A percentile compares a stretch with the other conserved stretches of the same genome.
phyloP scores from a whole-genome alignment of 1,140 invertebrate genomes.

The Pectinophora gossypiella region DNA sequence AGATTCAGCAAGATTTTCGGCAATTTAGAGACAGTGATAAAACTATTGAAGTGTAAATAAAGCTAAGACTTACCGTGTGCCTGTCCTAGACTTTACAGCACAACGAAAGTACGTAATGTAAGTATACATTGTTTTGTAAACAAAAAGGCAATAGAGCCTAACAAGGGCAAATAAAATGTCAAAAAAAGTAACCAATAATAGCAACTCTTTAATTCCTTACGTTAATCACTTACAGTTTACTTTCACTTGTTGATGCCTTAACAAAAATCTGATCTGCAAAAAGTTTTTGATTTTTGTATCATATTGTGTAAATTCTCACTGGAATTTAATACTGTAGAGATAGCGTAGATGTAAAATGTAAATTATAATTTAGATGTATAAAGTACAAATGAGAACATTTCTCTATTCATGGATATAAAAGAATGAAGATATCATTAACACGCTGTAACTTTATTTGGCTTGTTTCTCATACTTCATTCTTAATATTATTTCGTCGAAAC shows the following conservation, averaged over 20 bases:
- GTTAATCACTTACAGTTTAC: no score
- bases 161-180: no score
- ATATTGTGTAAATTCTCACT: background rate
- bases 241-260: no score
- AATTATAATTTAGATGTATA: constrained; percentile 1
- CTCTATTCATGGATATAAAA: constrained; percentile 4
- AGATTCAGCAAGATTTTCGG: background rate
- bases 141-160: background rate
- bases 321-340: background rate
- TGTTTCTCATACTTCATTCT: background rate
- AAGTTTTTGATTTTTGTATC: background rate
- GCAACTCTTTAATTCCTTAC: no score
- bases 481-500: background rate
- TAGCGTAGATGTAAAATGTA: background rate
- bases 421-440: no score
- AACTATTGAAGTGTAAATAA: constrained; percentile 13
- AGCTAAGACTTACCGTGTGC: constrained; percentile 4
- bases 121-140: constrained; percentile 14
- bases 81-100: constrained; percentile 9
- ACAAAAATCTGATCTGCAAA: background rate
- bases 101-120: constrained; percentile 17
- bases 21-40: background rate
- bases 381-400: background rate
- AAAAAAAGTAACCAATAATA: no score
- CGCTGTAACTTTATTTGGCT: no score